These are phyloP conservation scores for Alcedo atthis DNA, from an alignment of 2,797 vertebrate genomes.

Conservation along the genomic window DNA sequence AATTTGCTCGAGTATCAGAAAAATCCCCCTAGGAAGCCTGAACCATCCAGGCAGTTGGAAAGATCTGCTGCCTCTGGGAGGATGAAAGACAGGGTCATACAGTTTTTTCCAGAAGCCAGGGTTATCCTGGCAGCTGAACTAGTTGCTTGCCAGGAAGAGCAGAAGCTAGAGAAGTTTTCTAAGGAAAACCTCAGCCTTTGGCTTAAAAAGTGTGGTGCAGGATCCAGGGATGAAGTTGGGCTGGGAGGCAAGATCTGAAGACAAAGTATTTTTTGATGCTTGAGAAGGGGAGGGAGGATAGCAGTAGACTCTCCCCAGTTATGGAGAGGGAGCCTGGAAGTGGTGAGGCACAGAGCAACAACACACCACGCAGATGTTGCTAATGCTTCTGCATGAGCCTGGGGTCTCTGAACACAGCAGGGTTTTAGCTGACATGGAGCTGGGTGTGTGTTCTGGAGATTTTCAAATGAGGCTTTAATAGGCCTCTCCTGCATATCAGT, in stretches of 20 bases:
- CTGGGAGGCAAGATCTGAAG: not conserved
- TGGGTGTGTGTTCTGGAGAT: not conserved
- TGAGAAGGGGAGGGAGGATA: not conserved
- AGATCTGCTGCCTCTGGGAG: not conserved
- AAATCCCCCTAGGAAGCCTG: not conserved
- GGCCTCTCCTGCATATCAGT: not conserved
- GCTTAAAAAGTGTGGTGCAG: not conserved
- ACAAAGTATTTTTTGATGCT: not conserved
- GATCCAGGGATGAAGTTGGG: not conserved
- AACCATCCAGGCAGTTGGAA: not conserved
- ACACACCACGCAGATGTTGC: not conserved
- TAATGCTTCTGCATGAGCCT: not conserved
- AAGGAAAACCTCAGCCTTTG: not conserved
- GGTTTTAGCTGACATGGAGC: not conserved
- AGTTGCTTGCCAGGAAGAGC: not conserved
- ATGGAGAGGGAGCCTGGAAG: not conserved
- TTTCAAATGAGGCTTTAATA: conserved; percentile 15
- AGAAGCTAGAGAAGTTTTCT: not conserved
- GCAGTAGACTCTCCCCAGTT: not conserved
- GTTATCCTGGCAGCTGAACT: not conserved
- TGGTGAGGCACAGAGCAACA: not conserved
- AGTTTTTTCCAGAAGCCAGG: not conserved
- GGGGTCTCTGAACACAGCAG: not conserved
- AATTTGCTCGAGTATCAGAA: not conserved
- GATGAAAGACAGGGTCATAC: not conserved